phyloP scores from a whole-genome alignment of 53 echinoderm and acorn worm species.

The Mesocentrotus franciscanus region DNA sequence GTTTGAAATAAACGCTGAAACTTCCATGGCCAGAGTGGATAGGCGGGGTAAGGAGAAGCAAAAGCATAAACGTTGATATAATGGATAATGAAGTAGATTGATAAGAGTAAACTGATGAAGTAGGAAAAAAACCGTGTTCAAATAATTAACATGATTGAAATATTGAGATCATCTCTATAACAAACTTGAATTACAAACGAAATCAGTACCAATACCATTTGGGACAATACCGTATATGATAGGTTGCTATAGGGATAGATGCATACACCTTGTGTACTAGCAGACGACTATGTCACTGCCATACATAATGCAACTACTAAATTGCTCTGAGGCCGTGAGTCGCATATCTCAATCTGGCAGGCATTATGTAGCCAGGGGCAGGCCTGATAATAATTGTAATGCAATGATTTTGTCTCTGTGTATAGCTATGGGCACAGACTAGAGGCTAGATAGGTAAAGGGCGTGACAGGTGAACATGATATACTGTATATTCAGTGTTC shows the following conservation, averaged over 20 bases:
- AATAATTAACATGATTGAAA: too few species aligned
- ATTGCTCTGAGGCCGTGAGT: not conserved
- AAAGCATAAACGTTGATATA: too few species aligned
- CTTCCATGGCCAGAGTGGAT: too few species aligned
- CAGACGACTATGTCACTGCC: not conserved
- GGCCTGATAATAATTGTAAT: not conserved
- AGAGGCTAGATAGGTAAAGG: not conserved
- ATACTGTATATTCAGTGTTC: not conserved
- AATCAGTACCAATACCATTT: not conserved
- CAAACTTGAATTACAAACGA: too few species aligned
- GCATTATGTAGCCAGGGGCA: constrained; percentile 4
- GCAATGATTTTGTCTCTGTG: constrained; percentile 6
- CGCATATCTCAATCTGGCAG: not conserved
- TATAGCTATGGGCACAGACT: not conserved
- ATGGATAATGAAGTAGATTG: too few species aligned
- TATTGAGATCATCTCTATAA: too few species aligned
- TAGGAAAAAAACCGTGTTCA: not conserved
- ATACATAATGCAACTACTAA: constrained; percentile 26
- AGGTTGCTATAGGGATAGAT: not conserved
- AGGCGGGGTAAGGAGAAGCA: too few species aligned
- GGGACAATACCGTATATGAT: not conserved
- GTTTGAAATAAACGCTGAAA: too few species aligned
- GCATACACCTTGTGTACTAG: not conserved
- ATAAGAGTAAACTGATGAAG: too few species aligned
- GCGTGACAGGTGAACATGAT: not conserved